A percentile compares a stretch with the other conserved stretches of the same genome.
Conservation (phyloP, 2,888 invertebrate genomes). For the Junonia oenone region DNA sequence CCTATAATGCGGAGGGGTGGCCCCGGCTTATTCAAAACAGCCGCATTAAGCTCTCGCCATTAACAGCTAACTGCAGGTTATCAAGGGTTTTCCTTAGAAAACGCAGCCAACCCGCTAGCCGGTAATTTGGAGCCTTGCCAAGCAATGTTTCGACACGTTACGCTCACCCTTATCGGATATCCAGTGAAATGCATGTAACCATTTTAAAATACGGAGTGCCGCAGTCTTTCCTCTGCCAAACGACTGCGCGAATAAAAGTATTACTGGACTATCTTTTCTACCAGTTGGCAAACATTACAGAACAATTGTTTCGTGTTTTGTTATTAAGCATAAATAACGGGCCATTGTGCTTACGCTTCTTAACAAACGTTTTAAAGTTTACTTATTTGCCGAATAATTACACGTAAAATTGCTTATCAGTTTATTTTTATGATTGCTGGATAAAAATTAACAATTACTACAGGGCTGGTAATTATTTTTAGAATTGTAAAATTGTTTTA, state of each 20-base stretch:
- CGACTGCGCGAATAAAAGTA: conserved; percentile 16
- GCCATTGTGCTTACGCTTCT: neutral
- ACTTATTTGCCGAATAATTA: too few species aligned
- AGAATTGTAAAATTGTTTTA: too few species aligned
- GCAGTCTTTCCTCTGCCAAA: conserved; percentile 27
- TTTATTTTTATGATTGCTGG: too few species aligned
- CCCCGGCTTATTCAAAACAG: conserved; percentile 55
- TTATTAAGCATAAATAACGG: neutral
- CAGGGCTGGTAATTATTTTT: too few species aligned
- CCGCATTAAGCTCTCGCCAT: conserved; percentile 51
- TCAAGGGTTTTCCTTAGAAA: conserved; percentile 53
- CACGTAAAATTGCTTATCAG: too few species aligned
- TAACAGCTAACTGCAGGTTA: conserved; percentile 54
- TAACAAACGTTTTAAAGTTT: conserved; percentile 2
- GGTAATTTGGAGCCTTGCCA: conserved; percentile 53
- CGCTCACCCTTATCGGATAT: conserved; percentile 37
- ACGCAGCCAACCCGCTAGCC: conserved; percentile 39
- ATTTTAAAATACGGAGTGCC: conserved; percentile 31
- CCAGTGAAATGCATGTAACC: conserved; percentile 35
- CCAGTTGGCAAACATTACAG: conserved; percentile 1
- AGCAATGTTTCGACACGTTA: conserved; percentile 45
- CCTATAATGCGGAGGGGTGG: conserved; percentile 34
- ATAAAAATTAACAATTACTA: too few species aligned
- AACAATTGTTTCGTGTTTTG: neutral
- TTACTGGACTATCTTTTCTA: conserved; percentile 5